Evolutionary conservation across 2,797 vertebrate species (phyloP), one percentile per base, ranked within the genome.

Genomic region (Diplodus puntazzo): DNA sequence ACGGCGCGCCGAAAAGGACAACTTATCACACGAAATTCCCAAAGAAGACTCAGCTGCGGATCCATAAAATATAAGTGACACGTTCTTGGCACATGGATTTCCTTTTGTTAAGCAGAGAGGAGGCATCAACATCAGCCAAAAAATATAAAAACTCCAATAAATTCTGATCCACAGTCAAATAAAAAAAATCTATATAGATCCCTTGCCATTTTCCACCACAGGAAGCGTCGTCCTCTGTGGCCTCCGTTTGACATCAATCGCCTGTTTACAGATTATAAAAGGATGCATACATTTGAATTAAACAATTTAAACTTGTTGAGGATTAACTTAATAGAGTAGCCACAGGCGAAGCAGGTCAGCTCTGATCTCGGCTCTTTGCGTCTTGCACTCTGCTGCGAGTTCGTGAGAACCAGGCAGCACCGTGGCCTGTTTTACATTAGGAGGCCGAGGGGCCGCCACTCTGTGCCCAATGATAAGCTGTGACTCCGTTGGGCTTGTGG

Each of bases 391-490:
- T 79, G 81, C 72, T 21, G 75, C 70, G 77, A 62, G 78, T 93
- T 87, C 81, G 88, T 95, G 93, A 91, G 94, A 93, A 92, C 69
- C 85, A 63, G 63, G 71, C 79, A 57, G 79, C 81, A 75, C 73
- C 82, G 49, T 39, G 80, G 91, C 90, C 94, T 96, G 95, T 88
- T 96, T 92, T 88, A 79, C 88, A 94, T 95, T 95, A 95, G 75
- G 69, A 16, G 84, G 86, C 73, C 39, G 54, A 42, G 86, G 91
- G 91, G 92, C 92, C 80, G 69, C 88, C 83, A 73, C 75, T 83
- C 85, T 68, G 85, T 90, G 91, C 89, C 90, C 92, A 71, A 73
- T 83, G 92, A 94, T 93, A 91, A 90, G 81, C 91, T 82, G 88
- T 42, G 90, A 92, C 89, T 84, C 77, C 70, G 10, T 74, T 55